These are phyloP conservation scores for Ernsta delagoae DNA, from an alignment of 2,888 invertebrate species.

Conservation along the genomic window DNA sequence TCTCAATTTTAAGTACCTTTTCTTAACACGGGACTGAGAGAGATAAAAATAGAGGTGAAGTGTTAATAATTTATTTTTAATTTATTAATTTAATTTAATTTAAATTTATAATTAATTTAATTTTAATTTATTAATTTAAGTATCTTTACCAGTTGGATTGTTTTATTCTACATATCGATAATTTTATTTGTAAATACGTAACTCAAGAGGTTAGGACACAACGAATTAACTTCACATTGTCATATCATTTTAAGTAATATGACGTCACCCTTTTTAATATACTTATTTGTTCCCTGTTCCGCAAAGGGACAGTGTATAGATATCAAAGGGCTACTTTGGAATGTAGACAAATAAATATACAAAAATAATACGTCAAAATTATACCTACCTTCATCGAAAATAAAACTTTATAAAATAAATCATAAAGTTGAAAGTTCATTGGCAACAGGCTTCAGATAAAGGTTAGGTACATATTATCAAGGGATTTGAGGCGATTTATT, in stretches of 20 bases:
- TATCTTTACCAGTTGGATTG: too few relatives aligned
- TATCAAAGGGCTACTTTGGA: conserved; percentile 82
- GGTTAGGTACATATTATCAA: conserved; percentile 66
- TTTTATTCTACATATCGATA: too few relatives aligned
- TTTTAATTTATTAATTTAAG: too few relatives aligned
- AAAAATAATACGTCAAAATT: conserved; percentile 60
- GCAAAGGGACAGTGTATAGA: conserved; percentile 65
- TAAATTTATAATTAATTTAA: too few relatives aligned
- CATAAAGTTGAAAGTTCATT: neutral
- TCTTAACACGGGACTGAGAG: too few relatives aligned
- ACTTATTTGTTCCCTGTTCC: conserved; percentile 57
- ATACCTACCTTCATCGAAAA: conserved; percentile 36
- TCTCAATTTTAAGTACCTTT: too few relatives aligned
- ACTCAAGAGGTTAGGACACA: neutral
- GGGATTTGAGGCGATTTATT: conserved; percentile 76
- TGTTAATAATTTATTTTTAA: too few relatives aligned
- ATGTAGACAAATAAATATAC: conserved; percentile 77
- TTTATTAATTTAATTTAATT: too few relatives aligned
- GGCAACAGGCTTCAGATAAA: conserved; percentile 43
- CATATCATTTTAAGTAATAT: conserved; percentile 58
- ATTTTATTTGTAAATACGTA: too few relatives aligned
- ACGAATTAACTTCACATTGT: neutral
- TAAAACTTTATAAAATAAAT: conserved; percentile 4
- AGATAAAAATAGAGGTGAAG: too few relatives aligned
- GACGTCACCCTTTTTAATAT: conserved; percentile 60